Conservation (phyloP, 2,113 vertebrate species). For the Odontesthes bonariensis region DNA sequence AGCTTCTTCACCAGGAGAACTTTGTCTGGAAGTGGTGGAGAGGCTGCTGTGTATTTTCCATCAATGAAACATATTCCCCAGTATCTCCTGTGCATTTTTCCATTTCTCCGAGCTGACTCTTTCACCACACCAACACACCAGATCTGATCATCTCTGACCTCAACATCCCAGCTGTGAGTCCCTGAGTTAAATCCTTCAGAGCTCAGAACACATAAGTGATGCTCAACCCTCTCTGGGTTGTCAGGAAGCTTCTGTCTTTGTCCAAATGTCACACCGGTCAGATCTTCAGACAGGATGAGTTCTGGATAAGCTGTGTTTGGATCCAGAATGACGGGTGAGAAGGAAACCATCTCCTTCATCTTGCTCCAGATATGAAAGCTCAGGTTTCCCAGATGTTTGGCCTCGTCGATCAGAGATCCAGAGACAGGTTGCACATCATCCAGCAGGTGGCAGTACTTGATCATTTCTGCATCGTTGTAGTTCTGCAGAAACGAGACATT, state of each 20-base stretch:
- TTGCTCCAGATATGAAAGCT: background rate
- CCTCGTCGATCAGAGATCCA: background rate
- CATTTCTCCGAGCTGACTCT: background rate
- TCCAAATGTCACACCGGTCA: background rate
- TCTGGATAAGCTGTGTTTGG: background rate
- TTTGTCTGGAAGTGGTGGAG: fast-evolving
- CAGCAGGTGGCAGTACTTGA: background rate
- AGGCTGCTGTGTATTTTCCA: background rate
- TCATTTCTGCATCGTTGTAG: background rate
- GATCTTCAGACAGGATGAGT: background rate
- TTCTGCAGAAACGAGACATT: background rate
- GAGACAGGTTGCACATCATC: background rate
- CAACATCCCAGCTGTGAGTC: background rate
- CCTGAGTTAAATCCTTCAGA: background rate
- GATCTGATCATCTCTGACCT: background rate
- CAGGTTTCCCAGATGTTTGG: slow-evolving; percentile 5
- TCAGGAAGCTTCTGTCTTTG: background rate
- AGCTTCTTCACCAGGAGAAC: background rate
- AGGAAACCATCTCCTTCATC: background rate
- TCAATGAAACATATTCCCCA: background rate
- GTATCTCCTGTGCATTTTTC: background rate
- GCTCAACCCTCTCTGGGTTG: background rate
- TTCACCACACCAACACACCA: background rate
- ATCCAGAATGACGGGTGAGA: background rate
- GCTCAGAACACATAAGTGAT: background rate